Percentiles rank a stretch among this genome's conserved stretches.
Conservation (phyloP, 2,797 vertebrate genomes). For the Danio aesculapii region DNA sequence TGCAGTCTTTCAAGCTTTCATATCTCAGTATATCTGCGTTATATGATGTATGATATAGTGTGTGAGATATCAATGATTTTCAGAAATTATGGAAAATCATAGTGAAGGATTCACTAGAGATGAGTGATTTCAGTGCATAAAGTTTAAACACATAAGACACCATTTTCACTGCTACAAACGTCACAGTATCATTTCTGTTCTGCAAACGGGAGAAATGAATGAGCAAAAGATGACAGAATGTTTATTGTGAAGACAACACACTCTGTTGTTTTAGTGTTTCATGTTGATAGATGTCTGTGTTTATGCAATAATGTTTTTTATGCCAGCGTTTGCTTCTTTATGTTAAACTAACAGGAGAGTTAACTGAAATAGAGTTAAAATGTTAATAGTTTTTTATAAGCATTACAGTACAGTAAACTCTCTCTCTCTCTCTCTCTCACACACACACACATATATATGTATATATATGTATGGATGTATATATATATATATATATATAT, state of each 20-base stretch:
- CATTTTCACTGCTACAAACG: too few species aligned
- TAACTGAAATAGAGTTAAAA: constrained; percentile 23
- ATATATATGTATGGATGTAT: background rate
- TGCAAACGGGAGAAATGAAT: background rate
- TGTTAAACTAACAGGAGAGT: constrained; percentile 28
- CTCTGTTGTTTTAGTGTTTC: constrained; percentile 5
- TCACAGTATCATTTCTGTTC: background rate
- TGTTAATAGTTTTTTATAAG: background rate
- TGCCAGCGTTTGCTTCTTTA: background rate
- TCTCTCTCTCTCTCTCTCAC: background rate
- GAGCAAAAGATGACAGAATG: constrained; percentile 9
- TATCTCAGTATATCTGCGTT: background rate
- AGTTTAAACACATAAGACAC: background rate
- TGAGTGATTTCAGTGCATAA: background rate
- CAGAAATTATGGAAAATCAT: background rate
- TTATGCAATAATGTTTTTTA: background rate
- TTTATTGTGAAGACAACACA: background rate
- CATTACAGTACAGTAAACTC: background rate
- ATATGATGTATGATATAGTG: background rate
- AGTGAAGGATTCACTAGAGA: background rate
- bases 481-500: too few species aligned
- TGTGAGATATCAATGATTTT: background rate
- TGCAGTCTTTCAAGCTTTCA: background rate
- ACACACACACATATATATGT: constrained; percentile 10
- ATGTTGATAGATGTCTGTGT: constrained; percentile 24